A percentile compares a stretch with the other conserved stretches of the same genome.
Evolutionary conservation across 2,888 invertebrate genomes (phyloP).

Genomic region (Macropis europaea): DNA sequence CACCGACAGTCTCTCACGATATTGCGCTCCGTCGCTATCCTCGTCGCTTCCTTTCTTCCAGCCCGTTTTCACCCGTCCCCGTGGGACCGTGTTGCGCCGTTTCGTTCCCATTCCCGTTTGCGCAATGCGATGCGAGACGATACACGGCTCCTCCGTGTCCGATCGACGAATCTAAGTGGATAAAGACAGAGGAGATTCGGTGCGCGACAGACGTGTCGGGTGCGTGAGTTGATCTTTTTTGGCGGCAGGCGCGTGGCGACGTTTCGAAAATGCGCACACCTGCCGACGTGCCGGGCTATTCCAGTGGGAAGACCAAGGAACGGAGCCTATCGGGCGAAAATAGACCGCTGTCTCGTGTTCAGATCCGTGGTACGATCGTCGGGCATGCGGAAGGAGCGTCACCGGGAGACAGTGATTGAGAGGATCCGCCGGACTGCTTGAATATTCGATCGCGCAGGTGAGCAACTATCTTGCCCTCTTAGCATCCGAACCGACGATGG

Average conservation of each 20-base stretch:
- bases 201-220: neutral
- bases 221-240: constrained; percentile 13
- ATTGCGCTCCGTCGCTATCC: constrained; percentile 47
- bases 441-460: constrained; percentile 56
- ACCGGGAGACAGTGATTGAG: constrained; percentile 59
- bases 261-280: constrained; percentile 47
- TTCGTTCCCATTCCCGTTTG: neutral
- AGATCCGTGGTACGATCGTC: constrained; percentile 40
- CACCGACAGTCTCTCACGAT: constrained; percentile 64
- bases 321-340: constrained; percentile 29
- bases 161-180: constrained; percentile 20
- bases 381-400: constrained; percentile 62
- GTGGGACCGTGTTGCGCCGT: constrained; percentile 17
- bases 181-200: neutral
- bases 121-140: constrained; percentile 1
- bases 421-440: constrained; percentile 47
- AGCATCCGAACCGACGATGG: neutral
- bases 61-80: constrained; percentile 25
- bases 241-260: constrained; percentile 32
- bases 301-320: constrained; percentile 45
- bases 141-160: constrained; percentile 19
- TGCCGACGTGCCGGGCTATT: constrained; percentile 16
- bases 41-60: constrained; percentile 16
- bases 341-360: constrained; percentile 36
- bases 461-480: constrained; percentile 31